phyloP scores from a whole-genome alignment of 1,140 invertebrate genomes.

The Helicoverpa zea region DNA sequence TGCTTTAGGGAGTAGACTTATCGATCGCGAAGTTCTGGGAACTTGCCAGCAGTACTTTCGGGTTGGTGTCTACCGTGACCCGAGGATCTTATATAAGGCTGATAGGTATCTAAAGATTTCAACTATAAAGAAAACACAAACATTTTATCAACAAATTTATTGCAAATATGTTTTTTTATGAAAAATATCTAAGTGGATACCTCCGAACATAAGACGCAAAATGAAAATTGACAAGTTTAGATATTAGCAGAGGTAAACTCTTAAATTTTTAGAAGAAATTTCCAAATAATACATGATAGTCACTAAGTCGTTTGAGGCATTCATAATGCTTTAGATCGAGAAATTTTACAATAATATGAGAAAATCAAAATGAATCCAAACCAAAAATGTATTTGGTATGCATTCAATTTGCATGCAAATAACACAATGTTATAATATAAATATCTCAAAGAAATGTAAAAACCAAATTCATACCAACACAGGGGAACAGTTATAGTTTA shows the following conservation, averaged over 20 bases:
- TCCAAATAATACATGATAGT: constrained; percentile 57
- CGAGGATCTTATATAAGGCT: neutral
- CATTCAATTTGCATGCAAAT: constrained; percentile 68
- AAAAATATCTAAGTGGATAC: constrained; percentile 74
- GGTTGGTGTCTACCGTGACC: neutral
- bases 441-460: constrained; percentile 75
- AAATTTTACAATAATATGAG: constrained; percentile 39
- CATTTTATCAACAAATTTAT: constrained; percentile 80
- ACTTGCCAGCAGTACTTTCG: neutral
- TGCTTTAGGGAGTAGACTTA: no score
- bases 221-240: constrained; percentile 37
- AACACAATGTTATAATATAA: constrained; percentile 48
- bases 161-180: constrained; percentile 74
- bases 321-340: constrained; percentile 74
- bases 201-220: constrained; percentile 55
- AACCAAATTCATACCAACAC: constrained; percentile 62
- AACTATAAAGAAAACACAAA: constrained; percentile 52
- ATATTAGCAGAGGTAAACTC: constrained; percentile 65
- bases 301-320: constrained; percentile 73
- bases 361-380: constrained; percentile 73
- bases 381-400: constrained; percentile 52
- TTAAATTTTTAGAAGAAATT: constrained; percentile 69
- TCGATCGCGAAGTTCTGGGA: no score
- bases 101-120: constrained; percentile 11
- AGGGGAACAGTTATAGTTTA: constrained; percentile 22